Conservation (phyloP, 1,140 invertebrate genomes). For the Doryteuthis pealeii region DNA sequence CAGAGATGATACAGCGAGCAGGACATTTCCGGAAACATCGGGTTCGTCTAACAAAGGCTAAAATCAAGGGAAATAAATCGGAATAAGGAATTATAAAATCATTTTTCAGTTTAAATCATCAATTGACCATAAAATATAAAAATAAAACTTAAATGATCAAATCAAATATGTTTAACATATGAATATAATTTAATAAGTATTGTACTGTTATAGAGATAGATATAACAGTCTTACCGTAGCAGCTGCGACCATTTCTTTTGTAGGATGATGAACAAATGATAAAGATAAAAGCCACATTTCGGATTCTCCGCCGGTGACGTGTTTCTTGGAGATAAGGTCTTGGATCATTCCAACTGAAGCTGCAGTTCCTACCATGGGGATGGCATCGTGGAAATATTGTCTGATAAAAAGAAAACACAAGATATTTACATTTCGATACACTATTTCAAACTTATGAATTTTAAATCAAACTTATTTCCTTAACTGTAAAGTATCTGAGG, state of each 20-base stretch:
- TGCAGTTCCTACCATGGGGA: conserved; percentile 79
- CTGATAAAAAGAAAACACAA: conserved; percentile 39
- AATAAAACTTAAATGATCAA: no score
- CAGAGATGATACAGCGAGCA: conserved; percentile 62
- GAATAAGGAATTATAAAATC: no score
- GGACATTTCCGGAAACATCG: conserved; percentile 60
- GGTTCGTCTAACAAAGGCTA: conserved; percentile 68
- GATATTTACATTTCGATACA: no score
- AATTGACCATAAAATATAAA: no score
- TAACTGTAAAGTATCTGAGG: no score
- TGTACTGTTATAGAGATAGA: no score
- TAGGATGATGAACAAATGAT: conserved; percentile 75
- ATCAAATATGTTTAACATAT: no score
- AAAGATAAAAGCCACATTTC: conserved; percentile 81
- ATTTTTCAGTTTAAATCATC: no score
- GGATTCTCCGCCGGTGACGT: conserved; percentile 67
- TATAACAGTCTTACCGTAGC: conserved; percentile 61
- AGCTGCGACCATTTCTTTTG: conserved; percentile 69
- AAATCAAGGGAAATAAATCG: conserved; percentile 16
- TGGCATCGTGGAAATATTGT: conserved; percentile 68
- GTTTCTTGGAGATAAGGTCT: conserved; percentile 72
- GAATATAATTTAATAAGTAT: no score
- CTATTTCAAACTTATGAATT: no score
- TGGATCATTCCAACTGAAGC: conserved; percentile 78
- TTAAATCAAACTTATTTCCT: no score